These are phyloP conservation scores for Hestina assimilis DNA, from an alignment of 1,140 invertebrate species.

Conservation along the genomic window DNA sequence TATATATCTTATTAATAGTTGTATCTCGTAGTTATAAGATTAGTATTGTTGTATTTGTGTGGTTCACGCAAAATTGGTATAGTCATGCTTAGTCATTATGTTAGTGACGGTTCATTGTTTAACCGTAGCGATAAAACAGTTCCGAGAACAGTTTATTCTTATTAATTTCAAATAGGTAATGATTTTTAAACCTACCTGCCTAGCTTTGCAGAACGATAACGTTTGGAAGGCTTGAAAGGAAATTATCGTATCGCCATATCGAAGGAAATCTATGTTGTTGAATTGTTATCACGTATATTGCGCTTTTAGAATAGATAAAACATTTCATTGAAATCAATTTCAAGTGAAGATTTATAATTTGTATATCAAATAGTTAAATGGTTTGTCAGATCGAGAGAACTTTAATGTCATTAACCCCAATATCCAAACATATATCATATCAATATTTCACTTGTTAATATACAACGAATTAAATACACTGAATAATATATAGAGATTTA, in stretches of 20 bases:
- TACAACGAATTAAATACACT: conserved; percentile 75
- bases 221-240: background rate
- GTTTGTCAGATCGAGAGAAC: background rate
- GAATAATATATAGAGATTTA: conserved; percentile 38
- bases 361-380: background rate
- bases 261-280: conserved; percentile 1
- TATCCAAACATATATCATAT: background rate
- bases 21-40: conserved; percentile 58
- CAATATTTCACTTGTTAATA: conserved; percentile 43
- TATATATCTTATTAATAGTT: conserved; percentile 68
- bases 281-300: background rate
- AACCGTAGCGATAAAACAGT: conserved; percentile 1
- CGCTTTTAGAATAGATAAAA: background rate
- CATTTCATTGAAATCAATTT: conserved; percentile 2
- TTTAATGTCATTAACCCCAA: background rate
- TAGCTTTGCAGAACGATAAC: background rate
- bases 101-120: conserved; percentile 2
- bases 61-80: conserved; percentile 23
- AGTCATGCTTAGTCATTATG: conserved; percentile 20
- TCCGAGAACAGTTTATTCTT: background rate
- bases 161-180: background rate
- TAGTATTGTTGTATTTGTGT: conserved; percentile 44
- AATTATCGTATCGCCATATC: background rate
- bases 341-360: background rate
- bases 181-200: background rate